phyloP scores from a whole-genome alignment of 1,140 invertebrate genomes.

The Bradysia coprophila region DNA sequence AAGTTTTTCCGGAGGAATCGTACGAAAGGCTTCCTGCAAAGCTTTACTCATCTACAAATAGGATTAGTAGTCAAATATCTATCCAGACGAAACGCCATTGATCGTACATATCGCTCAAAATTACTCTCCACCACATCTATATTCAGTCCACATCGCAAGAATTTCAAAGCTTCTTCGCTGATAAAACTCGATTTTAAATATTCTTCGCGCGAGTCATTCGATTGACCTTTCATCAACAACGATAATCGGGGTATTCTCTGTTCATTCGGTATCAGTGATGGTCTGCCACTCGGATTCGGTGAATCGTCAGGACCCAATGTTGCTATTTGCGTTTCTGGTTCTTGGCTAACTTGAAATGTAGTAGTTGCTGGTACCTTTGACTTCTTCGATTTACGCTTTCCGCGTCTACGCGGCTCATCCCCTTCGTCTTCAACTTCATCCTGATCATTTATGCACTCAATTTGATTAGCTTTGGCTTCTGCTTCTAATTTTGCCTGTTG shows the following conservation, averaged over 20 bases:
- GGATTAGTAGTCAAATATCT: neutral
- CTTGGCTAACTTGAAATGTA: slow-evolving; percentile 20
- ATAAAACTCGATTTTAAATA: slow-evolving; percentile 14
- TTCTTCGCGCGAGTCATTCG: neutral
- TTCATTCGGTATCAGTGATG: slow-evolving; percentile 19
- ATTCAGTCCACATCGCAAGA: slow-evolving; percentile 16
- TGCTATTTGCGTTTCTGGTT: slow-evolving; percentile 22
- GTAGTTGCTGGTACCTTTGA: slow-evolving; percentile 16
- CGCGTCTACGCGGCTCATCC: slow-evolving; percentile 10
- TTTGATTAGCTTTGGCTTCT: slow-evolving; percentile 3
- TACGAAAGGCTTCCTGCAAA: slow-evolving; percentile 1
- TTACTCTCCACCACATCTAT: slow-evolving; percentile 20
- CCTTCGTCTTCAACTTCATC: slow-evolving; percentile 12
- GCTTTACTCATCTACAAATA: neutral
- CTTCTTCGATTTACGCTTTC: slow-evolving; percentile 20
- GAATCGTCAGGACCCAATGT: slow-evolving; percentile 20
- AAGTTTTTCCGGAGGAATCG: neutral
- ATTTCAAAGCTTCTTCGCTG: slow-evolving; percentile 19
- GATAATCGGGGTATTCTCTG: slow-evolving; percentile 8
- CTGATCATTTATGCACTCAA: slow-evolving; percentile 17
- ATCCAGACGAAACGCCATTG: too few species aligned
- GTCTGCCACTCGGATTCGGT: slow-evolving; percentile 18
- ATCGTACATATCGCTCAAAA: slow-evolving; percentile 19
- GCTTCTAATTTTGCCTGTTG: slow-evolving; percentile 5
- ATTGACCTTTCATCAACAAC: neutral